Conservation (phyloP, 2,888 invertebrate genomes). For the Monopis laevigella region DNA sequence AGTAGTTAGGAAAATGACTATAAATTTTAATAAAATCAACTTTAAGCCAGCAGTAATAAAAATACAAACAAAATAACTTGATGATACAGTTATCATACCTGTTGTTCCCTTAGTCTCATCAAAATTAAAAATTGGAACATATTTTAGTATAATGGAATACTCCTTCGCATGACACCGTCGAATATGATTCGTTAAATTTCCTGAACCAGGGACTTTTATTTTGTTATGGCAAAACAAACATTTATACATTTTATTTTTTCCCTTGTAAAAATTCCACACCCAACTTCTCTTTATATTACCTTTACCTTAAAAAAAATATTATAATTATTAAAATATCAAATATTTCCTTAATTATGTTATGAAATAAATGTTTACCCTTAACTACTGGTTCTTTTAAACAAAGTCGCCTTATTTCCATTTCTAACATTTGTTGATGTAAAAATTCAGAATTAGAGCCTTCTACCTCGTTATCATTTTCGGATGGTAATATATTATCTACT, state of each 20-base stretch:
- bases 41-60: too few relatives aligned
- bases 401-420: not conserved
- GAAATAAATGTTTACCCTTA: not conserved
- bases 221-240: constrained; percentile 16
- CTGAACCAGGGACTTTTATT: constrained; percentile 9
- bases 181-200: constrained; percentile 16
- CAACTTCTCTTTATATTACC: constrained; percentile 12
- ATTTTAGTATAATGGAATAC: not conserved
- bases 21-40: too few relatives aligned
- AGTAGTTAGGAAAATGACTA: too few relatives aligned
- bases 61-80: too few relatives aligned
- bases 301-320: constrained; percentile 2
- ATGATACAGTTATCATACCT: too few relatives aligned
- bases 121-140: too few relatives aligned
- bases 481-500: too few relatives aligned
- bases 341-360: not conserved
- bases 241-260: constrained; percentile 9
- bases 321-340: not conserved
- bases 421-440: not conserved
- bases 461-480: too few relatives aligned
- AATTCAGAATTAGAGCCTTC: not conserved
- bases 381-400: not conserved
- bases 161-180: not conserved
- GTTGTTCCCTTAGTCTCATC: too few relatives aligned
- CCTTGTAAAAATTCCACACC: constrained; percentile 15